These are phyloP conservation scores for Mythimna lalbum DNA, from an alignment of 2,888 invertebrate genomes.

Conservation along the genomic window DNA sequence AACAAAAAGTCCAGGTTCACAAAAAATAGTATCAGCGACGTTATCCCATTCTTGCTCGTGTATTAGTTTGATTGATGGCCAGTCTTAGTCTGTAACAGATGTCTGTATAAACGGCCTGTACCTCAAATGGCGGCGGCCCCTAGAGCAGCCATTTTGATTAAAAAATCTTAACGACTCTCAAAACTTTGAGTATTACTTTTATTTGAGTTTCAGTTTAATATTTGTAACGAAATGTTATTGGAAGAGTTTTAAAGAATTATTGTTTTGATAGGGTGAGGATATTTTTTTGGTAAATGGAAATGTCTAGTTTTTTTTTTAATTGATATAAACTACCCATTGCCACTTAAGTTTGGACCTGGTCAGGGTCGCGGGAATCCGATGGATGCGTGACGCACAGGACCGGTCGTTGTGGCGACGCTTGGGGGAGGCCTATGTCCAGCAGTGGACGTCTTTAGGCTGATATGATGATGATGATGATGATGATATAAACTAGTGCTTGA, in stretches of 20 bases:
- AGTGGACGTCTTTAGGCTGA: no score
- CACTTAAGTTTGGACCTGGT: no score
- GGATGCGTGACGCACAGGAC: no score
- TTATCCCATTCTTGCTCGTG: slow-evolving; percentile 5
- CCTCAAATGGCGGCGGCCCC: neutral
- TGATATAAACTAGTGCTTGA: no score
- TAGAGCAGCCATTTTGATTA: slow-evolving; percentile 5
- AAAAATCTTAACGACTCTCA: neutral
- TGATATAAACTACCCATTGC: no score
- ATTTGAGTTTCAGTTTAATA: slow-evolving; percentile 7
- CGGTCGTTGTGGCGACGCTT: no score
- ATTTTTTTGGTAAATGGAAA: neutral
- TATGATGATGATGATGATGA: no score
- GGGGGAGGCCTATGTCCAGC: no score
- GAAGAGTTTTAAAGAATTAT: slow-evolving; percentile 22
- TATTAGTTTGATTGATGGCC: slow-evolving; percentile 34
- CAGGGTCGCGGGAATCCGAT: no score
- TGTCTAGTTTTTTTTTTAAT: no score
- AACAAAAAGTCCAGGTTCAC: neutral
- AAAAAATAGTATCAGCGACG: slow-evolving; percentile 5
- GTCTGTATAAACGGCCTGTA: slow-evolving; percentile 1
- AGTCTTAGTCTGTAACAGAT: slow-evolving; percentile 3
- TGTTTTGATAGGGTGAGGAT: neutral
- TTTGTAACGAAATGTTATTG: slow-evolving; percentile 4
- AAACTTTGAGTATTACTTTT: slow-evolving; percentile 15